Base-by-base conservation (phyloP, 2,797 vertebrate species). In the Echiichthys vipera region DNA sequence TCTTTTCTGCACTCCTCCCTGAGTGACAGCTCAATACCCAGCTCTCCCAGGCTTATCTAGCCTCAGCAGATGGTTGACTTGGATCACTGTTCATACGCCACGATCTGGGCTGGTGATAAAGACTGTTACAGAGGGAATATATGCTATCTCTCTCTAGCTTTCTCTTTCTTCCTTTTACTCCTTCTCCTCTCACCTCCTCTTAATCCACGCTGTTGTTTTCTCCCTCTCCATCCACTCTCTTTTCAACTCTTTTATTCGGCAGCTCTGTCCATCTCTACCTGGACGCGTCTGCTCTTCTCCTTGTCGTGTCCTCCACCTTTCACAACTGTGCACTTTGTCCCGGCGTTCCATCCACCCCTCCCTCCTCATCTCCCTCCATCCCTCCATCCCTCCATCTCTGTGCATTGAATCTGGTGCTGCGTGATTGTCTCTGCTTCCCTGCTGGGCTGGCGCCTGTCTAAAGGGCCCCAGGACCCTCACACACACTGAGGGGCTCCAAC, bases 31-130 rank as follows among this genome's bases (percentile, higher is more conserved):
- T 96, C 96, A 96, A 95, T 96, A 95, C 96, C 96, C 95, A 93
- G 96, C 96, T 96, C 96, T 96, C 95, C 93, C 95, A 96, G 77
- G 96, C 97, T 98, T 99, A 99, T 98, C 97, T 98, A 95, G 95
- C 96, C 96, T 95, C 96, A 97, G 96, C 97, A 99, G 97, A 98
- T 99, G 97, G 97, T 96, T 96, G 96, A 96, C 96, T 98, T 99
- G 97, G 97, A 99, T 98, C 97, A 96, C 96, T 98, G 96, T 97
- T 96, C 96, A 96, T 96, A 96, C 95, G 94, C 95, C 95, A 96
- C 94, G 97, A 98, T 98, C 96, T 96, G 97, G 96, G 95, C 94
- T 93, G 94, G 92, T 94, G 96, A 98, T 98, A 98, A 98, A 97
- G 94, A 96, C 96, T 87, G 89, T 96, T 95, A 96, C 95, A 95